These are phyloP conservation scores for Sylvicola cinctus DNA, from an alignment of 2,888 invertebrate species.

Conservation along the genomic window DNA sequence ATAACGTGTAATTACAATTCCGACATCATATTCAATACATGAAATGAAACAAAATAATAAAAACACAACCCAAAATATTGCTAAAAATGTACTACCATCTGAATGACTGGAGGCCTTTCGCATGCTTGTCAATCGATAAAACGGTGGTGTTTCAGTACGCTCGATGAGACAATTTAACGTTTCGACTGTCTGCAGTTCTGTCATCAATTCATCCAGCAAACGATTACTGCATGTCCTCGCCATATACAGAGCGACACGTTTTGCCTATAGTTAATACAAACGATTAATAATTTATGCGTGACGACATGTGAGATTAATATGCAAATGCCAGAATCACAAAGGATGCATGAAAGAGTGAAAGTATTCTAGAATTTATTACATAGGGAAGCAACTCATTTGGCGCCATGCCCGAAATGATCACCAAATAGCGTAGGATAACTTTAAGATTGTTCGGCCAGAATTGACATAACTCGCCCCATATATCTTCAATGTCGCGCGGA, in stretches of 20 bases:
- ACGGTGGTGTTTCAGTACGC: conserved; percentile 93
- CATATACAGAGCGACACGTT: conserved; percentile 82
- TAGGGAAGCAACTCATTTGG: conserved; percentile 81
- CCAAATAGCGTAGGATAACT: conserved; percentile 86
- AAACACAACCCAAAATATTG: neutral
- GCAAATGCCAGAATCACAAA: no score
- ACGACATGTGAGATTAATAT: no score
- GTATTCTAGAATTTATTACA: conserved; percentile 40
- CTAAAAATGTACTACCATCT: conserved; percentile 26
- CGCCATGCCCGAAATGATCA: conserved; percentile 95
- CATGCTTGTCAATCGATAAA: conserved; percentile 85
- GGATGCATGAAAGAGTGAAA: no score
- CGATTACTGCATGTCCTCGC: conserved; percentile 82
- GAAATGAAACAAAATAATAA: conserved; percentile 1
- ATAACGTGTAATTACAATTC: no score
- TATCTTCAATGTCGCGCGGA: conserved; percentile 83
- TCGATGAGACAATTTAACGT: conserved; percentile 90
- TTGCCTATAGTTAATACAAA: conserved; percentile 43
- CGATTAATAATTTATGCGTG: neutral
- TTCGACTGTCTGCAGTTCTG: conserved; percentile 91
- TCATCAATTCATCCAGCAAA: conserved; percentile 91
- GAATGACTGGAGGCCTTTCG: conserved; percentile 74
- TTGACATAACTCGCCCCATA: conserved; percentile 89
- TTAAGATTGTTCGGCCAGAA: conserved; percentile 96
- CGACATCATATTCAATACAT: neutral